Evolutionary conservation across 2,113 vertebrate species (phyloP).

Genomic region (human (Homo sapiens)): GRCh38 chr14:89479001-89479500

Average conservation of each 20-base stretch:
- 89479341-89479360: neutral
- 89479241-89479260: neutral
- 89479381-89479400: neutral
- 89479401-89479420: neutral
- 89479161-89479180: neutral
- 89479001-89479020: neutral
- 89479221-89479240: neutral
- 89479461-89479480: neutral
- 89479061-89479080: neutral
- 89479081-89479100: neutral
- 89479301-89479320: neutral
- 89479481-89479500: neutral
- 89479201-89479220: fast-evolving
- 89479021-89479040: neutral
- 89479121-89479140: neutral
- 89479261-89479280: neutral
- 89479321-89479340: neutral
- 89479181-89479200: neutral
- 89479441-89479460: neutral
- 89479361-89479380: fast-evolving
- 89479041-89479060: neutral
- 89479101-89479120: neutral
- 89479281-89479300: neutral
- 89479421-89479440: neutral
- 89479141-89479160: neutral